phyloP scores from a whole-genome alignment of 2,888 invertebrate species.

The Caenorhabditis sp. region DNA sequence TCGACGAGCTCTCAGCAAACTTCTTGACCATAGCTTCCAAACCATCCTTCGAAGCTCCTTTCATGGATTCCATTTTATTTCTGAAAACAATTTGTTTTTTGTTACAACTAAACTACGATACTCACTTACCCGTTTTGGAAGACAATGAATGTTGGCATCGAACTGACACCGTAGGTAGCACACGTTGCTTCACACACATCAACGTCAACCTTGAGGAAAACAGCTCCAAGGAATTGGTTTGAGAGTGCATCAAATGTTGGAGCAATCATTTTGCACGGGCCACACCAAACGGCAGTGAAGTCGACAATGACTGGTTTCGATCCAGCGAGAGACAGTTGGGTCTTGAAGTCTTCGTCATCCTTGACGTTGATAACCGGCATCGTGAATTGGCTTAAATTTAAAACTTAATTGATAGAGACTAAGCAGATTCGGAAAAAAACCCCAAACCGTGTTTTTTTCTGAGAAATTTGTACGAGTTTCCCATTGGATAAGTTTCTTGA shows the following conservation, averaged over 20 bases:
- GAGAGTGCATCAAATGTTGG: constrained; percentile 94
- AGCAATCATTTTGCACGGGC: constrained; percentile 95
- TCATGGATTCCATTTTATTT: constrained; percentile 90
- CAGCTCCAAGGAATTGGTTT: constrained; percentile 91
- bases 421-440: too few relatives aligned
- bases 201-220: constrained; percentile 92
- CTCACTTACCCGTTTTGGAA: constrained; percentile 87
- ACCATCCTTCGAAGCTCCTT: constrained; percentile 91
- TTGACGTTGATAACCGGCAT: constrained; percentile 78
- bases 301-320: constrained; percentile 80
- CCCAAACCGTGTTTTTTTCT: too few relatives aligned
- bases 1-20: constrained; percentile 69
- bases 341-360: constrained; percentile 74
- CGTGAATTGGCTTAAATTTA: too few relatives aligned
- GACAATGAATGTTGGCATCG: constrained; percentile 99
- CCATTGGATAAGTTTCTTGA: too few relatives aligned
- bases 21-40: constrained; percentile 94
- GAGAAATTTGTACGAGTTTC: too few relatives aligned
- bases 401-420: too few relatives aligned
- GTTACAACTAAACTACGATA: not conserved
- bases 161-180: constrained; percentile 91
- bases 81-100: constrained; percentile 62
- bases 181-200: constrained; percentile 85
- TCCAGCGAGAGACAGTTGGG: constrained; percentile 72
- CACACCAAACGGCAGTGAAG: constrained; percentile 87